phyloP scores from a whole-genome alignment of 2,888 invertebrate species.

The Harpagoxenus sublaevis region DNA sequence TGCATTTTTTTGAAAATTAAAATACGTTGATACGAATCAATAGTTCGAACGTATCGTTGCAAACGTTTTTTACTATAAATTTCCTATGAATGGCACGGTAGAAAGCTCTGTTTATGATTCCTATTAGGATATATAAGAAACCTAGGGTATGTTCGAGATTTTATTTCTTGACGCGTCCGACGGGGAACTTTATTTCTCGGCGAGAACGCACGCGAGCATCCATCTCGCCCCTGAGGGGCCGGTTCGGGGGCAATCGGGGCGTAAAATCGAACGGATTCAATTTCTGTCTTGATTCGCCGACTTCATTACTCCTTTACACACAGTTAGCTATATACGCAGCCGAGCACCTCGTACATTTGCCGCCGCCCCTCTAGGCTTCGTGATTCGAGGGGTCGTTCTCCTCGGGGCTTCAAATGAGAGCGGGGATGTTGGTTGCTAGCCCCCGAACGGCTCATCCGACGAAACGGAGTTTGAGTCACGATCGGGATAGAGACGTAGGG shows the following conservation, averaged over 20 bases:
- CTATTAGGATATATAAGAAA: conserved; percentile 7
- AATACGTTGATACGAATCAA: not conserved
- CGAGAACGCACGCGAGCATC: conserved; percentile 28
- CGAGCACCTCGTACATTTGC: conserved; percentile 65
- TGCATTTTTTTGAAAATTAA: not conserved
- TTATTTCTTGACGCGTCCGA: conserved; percentile 25
- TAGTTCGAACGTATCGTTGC: not conserved
- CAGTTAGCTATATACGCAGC: conserved; percentile 61
- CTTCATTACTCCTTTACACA: conserved; percentile 76
- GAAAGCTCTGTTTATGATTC: conserved; percentile 17
- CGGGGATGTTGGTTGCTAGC: conserved; percentile 1
- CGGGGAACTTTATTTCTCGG: conserved; percentile 35
- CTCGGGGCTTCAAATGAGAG: conserved; percentile 5
- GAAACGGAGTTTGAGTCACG: conserved; percentile 65
- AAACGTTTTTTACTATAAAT: not conserved
- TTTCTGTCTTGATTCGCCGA: conserved; percentile 81
- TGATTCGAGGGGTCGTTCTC: conserved; percentile 59
- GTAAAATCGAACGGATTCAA: conserved; percentile 82
- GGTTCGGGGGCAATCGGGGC: conserved; percentile 77
- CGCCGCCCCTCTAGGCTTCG: conserved; percentile 27
- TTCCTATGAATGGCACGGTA: not conserved
- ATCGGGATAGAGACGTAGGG: conserved; percentile 63
- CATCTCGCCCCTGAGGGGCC: conserved; percentile 31
- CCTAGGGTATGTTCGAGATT: not conserved
- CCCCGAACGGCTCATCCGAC: conserved; percentile 3